phyloP scores from a whole-genome alignment of 2,888 invertebrate genomes.

The Diarsia mendica region DNA sequence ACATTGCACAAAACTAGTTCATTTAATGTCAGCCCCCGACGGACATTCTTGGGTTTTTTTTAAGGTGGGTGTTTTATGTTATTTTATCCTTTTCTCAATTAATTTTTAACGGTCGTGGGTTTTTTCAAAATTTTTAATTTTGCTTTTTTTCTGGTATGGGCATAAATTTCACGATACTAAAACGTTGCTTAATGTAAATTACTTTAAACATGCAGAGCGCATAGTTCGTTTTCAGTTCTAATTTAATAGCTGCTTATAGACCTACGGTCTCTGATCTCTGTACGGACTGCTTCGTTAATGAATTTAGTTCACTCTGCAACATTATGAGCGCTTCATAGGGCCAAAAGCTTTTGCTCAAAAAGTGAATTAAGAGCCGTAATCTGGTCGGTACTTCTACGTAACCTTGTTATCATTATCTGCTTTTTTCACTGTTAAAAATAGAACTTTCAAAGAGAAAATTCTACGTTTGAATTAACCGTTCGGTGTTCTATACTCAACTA shows the following conservation, averaged over 20 bases:
- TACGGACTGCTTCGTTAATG: conserved; percentile 10
- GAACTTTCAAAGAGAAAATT: background rate
- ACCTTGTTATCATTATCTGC: background rate
- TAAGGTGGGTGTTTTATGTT: too few species aligned
- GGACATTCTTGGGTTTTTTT: too few species aligned
- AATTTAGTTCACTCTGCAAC: conserved; percentile 17
- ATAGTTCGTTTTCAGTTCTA: conserved; percentile 22
- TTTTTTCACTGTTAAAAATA: background rate
- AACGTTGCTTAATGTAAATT: conserved; percentile 27
- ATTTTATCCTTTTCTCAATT: too few species aligned
- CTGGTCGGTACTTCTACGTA: conserved; percentile 4
- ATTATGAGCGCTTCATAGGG: conserved; percentile 1
- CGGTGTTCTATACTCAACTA: background rate
- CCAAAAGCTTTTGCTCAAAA: background rate
- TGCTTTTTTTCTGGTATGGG: conserved; percentile 16
- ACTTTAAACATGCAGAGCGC: conserved; percentile 13
- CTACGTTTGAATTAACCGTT: background rate
- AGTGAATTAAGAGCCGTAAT: background rate
- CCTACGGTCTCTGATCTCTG: background rate
- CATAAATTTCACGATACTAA: conserved; percentile 23
- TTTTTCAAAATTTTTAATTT: too few species aligned
- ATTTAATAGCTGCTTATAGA: conserved; percentile 31
- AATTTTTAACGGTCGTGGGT: too few species aligned
- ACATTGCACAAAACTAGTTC: too few species aligned
- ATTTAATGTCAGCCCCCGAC: too few species aligned